Evolutionary conservation across 2,113 vertebrate species (phyloP).

Genomic region (Antennarius striatus): DNA sequence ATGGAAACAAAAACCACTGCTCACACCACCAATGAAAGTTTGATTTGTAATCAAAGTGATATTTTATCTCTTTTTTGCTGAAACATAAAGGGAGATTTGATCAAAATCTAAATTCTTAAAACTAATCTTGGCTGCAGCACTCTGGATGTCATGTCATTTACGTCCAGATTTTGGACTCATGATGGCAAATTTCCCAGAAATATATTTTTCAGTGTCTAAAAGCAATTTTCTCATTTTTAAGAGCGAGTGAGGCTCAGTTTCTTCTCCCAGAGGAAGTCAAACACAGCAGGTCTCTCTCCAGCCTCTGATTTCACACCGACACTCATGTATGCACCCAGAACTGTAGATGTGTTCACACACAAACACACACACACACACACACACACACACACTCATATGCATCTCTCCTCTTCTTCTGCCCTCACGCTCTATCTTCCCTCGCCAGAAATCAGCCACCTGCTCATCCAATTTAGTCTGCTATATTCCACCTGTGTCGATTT

Average conservation of each 20-base stretch:
- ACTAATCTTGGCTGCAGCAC: not conserved
- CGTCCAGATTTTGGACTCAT: slow-evolving; percentile 35
- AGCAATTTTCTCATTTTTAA: slow-evolving; percentile 39
- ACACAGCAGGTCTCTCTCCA: slow-evolving; percentile 21
- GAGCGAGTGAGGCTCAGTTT: slow-evolving; percentile 14
- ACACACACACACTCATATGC: not conserved
- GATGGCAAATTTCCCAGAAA: slow-evolving; percentile 35
- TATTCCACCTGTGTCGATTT: slow-evolving; percentile 54
- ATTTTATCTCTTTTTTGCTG: too few relatives aligned
- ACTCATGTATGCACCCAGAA: not conserved
- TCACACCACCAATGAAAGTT: too few relatives aligned
- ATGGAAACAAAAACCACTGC: too few relatives aligned
- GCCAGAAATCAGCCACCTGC: slow-evolving; percentile 62
- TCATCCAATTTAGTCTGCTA: slow-evolving; percentile 50
- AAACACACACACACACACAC: not conserved
- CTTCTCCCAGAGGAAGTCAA: slow-evolving; percentile 32
- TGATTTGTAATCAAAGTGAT: too few relatives aligned
- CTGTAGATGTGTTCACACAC: not conserved
- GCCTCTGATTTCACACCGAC: slow-evolving; percentile 40
- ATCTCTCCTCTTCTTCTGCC: slow-evolving; percentile 7
- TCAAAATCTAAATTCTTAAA: too few relatives aligned
- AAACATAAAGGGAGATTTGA: too few relatives aligned
- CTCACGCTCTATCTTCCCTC: slow-evolving; percentile 22
- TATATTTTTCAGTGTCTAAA: slow-evolving; percentile 39
- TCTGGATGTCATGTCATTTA: slow-evolving; percentile 16